Conservation (phyloP, 2,797 vertebrate genomes). For the Hippoglossus hippoglossus region DNA sequence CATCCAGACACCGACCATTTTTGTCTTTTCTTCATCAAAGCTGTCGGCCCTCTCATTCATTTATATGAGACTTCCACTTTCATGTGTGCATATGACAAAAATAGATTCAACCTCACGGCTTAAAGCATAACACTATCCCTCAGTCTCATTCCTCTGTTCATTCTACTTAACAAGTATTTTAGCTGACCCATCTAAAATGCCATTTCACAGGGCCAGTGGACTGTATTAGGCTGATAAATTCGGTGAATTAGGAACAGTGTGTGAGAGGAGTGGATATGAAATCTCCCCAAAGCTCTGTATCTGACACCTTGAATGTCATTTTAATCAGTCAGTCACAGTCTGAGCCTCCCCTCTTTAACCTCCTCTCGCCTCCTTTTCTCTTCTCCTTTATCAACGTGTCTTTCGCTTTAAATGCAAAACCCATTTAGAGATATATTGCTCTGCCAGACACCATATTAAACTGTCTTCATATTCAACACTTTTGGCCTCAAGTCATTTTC, state of each 20-base stretch:
- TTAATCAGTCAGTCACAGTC: constrained; percentile 72
- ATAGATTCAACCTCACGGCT: constrained; percentile 20
- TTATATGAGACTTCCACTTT: constrained; percentile 6
- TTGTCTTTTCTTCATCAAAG: no score
- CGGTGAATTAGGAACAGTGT: constrained; percentile 53
- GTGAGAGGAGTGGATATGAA: constrained; percentile 61
- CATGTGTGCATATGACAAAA: constrained; percentile 14
- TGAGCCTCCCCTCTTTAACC: constrained; percentile 60
- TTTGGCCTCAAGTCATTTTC: constrained; percentile 39
- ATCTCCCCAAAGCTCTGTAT: constrained; percentile 59
- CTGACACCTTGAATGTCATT: constrained; percentile 72
- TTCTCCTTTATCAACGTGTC: constrained; percentile 49
- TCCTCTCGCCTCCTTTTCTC: constrained; percentile 45
- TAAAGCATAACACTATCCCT: constrained; percentile 4
- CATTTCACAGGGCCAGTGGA: constrained; percentile 57
- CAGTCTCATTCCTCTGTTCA: constrained; percentile 24
- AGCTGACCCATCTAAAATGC: constrained; percentile 54
- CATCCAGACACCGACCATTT: no score
- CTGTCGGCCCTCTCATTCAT: not conserved
- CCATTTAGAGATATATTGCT: constrained; percentile 55
- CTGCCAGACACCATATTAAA: constrained; percentile 48
- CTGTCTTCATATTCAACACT: constrained; percentile 33
- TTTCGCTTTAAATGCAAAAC: constrained; percentile 64
- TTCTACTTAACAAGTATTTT: constrained; percentile 48
- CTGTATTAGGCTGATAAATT: constrained; percentile 67